A percentile compares a stretch with the other conserved stretches of the same genome.
Evolutionary conservation across 2,888 invertebrate species (phyloP).

Genomic region (Tetanocera ferruginea): DNA sequence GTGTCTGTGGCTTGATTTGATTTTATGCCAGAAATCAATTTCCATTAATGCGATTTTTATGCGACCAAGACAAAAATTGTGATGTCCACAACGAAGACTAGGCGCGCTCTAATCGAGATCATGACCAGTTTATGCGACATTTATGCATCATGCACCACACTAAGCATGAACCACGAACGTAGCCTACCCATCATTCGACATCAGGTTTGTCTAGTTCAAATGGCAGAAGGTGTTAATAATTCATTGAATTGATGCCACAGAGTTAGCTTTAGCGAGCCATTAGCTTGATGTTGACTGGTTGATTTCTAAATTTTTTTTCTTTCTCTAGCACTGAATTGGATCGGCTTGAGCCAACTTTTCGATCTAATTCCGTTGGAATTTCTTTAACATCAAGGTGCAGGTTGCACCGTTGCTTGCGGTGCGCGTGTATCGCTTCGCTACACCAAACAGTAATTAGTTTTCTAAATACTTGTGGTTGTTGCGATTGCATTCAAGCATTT

Average conservation of each 20-base stretch:
- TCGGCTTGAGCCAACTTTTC: constrained; percentile 41
- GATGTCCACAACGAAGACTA: neutral
- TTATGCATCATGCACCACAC: neutral
- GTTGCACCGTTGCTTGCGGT: constrained; percentile 51
- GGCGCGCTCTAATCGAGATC: constrained; percentile 13
- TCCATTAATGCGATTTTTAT: constrained; percentile 35
- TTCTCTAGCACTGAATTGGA: neutral
- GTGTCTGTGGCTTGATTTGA: constrained; percentile 10
- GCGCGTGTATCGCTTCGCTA: constrained; percentile 36
- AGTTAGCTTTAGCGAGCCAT: neutral
- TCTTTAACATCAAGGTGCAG: constrained; percentile 55
- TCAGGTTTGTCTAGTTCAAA: constrained; percentile 63
- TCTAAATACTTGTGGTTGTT: constrained; percentile 39
- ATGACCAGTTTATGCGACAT: constrained; percentile 32
- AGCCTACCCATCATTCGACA: neutral
- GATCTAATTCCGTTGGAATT: constrained; percentile 57
- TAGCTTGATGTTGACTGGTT: too few species aligned
- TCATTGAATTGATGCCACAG: constrained; percentile 52
- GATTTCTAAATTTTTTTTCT: too few species aligned
- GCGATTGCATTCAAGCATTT: constrained; percentile 20
- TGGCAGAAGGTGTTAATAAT: constrained; percentile 64
- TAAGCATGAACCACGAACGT: neutral
- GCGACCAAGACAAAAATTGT: neutral
- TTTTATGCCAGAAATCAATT: constrained; percentile 38
- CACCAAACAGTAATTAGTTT: constrained; percentile 45